Base-by-base conservation (phyloP, 2,888 invertebrate species). In the Sarcophaga caerulescens region DNA sequence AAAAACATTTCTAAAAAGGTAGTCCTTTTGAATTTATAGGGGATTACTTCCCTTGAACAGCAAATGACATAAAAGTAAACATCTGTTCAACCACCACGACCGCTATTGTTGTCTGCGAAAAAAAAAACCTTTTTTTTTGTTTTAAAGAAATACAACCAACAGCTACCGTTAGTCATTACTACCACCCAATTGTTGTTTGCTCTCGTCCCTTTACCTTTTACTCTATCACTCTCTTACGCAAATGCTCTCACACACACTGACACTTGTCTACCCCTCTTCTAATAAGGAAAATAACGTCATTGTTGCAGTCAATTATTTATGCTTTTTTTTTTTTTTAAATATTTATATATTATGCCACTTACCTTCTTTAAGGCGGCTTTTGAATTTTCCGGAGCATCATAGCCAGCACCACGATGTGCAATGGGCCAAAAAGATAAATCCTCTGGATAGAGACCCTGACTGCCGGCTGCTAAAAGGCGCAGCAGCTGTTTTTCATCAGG, bases 381-480 rank as follows among this genome's bases (percentile, higher is more conserved):
- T 3, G 93, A 93, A 81, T 93, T 93, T 87, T 93, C 93, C 1
- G 93, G 93, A 23, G 92, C 92, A 90, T 93, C 93, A 88, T 92
- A 93, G 57, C 91, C 91, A 84, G 92, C 93, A 68, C 92, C 93
- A 19, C 92, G 91, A 89, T 92, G 92, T 1, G 93, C 93, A 73
- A 93, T 92, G 59, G 93, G 92, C 93, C 93, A 93, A 82, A 92
- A 92, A 62, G 92, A 91, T 77, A 92, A 89, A 79, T 93, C 93
- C 84, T 92, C 91, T 14, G 91, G 90, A 19, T 89, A 89, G 25
- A 81, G 78, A 76, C 83, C 87, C 57, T 82, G 84, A 52, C 88
- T 89, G 75, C 90, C 89, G 76, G 89, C 89, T 12, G 92, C 92
- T 21, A 93, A 85, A 35, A 93, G 84, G 52, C 90, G 90, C 0